Conservation (phyloP, 2,113 vertebrate species). For the Stegastes partitus region DNA sequence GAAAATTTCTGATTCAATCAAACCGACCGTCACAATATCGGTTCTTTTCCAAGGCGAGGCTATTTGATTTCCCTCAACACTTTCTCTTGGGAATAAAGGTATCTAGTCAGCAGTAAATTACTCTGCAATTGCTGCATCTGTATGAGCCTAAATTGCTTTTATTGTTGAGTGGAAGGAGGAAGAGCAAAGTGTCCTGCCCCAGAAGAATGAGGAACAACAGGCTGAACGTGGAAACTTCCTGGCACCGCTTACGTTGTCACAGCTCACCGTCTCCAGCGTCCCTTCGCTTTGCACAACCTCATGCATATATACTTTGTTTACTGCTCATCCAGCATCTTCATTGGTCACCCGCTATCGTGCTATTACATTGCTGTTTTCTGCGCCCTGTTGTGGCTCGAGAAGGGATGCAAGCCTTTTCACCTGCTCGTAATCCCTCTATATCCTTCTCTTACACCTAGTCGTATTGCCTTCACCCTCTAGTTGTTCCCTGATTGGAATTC, state of each 20-base stretch:
- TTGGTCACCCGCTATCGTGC: neutral
- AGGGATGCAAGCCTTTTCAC: neutral
- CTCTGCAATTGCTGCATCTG: constrained; percentile 10
- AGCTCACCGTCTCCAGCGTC: neutral
- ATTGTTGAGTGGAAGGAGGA: constrained; percentile 37
- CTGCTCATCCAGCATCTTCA: neutral
- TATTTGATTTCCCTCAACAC: constrained; percentile 34
- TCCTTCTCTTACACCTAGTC: neutral
- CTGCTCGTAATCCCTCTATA: constrained; percentile 1
- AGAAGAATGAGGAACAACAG: constrained; percentile 60
- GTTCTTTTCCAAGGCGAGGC: constrained; percentile 33
- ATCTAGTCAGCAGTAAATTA: constrained; percentile 39
- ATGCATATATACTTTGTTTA: neutral
- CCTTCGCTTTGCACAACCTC: neutral
- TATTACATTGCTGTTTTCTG: neutral
- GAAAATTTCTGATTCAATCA: constrained; percentile 14
- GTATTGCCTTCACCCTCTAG: constrained; percentile 16
- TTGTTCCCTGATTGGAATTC: constrained; percentile 58
- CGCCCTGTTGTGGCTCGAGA: neutral
- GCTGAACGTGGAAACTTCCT: constrained; percentile 15
- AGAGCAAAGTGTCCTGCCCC: constrained; percentile 23
- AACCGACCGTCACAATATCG: constrained; percentile 19
- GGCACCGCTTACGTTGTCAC: neutral
- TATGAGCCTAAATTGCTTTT: constrained; percentile 34
- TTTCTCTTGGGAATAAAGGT: constrained; percentile 33